Conservation (phyloP, 2,888 invertebrate genomes). For the Watsonalla cultraria region DNA sequence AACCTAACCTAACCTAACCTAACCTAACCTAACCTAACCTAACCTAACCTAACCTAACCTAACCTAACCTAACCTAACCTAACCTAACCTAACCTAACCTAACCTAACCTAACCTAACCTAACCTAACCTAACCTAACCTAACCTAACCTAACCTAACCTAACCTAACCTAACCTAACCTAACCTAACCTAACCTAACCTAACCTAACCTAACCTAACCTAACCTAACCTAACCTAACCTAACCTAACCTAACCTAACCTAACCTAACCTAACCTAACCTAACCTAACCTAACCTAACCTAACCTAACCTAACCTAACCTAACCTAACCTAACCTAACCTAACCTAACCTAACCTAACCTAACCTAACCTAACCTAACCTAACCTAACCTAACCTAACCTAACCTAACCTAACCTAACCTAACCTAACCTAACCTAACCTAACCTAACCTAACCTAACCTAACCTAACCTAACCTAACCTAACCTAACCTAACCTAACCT, state of each 20-base stretch:
- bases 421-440: constrained; percentile 13
- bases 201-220: constrained; percentile 22
- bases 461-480: constrained; percentile 16
- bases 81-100: constrained; percentile 13
- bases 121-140: constrained; percentile 28
- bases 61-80: constrained; percentile 12
- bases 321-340: constrained; percentile 7
- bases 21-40: constrained; percentile 11
- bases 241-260: constrained; percentile 20
- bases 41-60: constrained; percentile 10
- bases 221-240: constrained; percentile 20
- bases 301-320: constrained; percentile 19
- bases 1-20: constrained; percentile 14
- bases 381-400: constrained; percentile 18
- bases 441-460: constrained; percentile 16
- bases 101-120: constrained; percentile 26
- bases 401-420: constrained; percentile 19
- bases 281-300: constrained; percentile 22
- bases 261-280: constrained; percentile 21
- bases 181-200: constrained; percentile 24
- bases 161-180: constrained; percentile 28
- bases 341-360: constrained; percentile 20
- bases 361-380: constrained; percentile 20
- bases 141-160: constrained; percentile 26
- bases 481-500: constrained; percentile 11